Evolutionary conservation across 1,140 invertebrate genomes (phyloP), one percentile per base, ranked within the genome.

Genomic region (Drosophila persimilis): DNA sequence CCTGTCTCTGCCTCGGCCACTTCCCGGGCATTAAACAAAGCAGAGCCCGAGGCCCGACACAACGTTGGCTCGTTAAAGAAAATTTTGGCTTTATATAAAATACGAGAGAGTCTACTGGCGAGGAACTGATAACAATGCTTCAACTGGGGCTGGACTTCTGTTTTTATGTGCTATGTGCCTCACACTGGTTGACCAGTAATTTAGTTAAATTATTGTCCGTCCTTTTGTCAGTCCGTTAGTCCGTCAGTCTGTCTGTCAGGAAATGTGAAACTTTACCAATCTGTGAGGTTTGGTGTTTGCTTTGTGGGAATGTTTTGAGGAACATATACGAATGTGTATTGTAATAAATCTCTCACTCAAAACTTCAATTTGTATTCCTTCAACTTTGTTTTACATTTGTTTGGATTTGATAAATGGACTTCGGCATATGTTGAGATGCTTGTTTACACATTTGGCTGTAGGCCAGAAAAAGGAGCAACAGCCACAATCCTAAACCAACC

Each of bases 81-180:
- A 63, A 57, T 50, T 57, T 39, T 17, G 48, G 64, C 45, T 50
- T 69, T 70, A 57, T 46, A 70, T 70, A 70, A 70, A 70, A 44
- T 57, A 51, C 24, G 13, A 17, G n/a, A 24, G 53, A 35, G 52
- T 52, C 24, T 60, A 70, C 64, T 57, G 70, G 69, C 8, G 26
- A 31, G 15, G 46, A 52, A 11, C 70, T 56, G 79, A 83, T 83
- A 83, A 83, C 60, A 83, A 74, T 62, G 57, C 46, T 83, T 60
- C 41, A 29, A 20, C 51, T 17, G 15, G 13, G 39, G 24, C 48
- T 48, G 53, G 31, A 41, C 35, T 59, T 77, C 45, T 35, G 53
- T 51, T 62, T 76, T 67, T 73, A 67, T 76, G 73, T 48, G 54
- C 9, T 73, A 67, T 76, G 73, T 48, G 54, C 9, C 54, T 24